A percentile compares a stretch with the other conserved stretches of the same genome.
phyloP scores from a whole-genome alignment of 2,888 invertebrate species.

The Scrobipalpa costella region DNA sequence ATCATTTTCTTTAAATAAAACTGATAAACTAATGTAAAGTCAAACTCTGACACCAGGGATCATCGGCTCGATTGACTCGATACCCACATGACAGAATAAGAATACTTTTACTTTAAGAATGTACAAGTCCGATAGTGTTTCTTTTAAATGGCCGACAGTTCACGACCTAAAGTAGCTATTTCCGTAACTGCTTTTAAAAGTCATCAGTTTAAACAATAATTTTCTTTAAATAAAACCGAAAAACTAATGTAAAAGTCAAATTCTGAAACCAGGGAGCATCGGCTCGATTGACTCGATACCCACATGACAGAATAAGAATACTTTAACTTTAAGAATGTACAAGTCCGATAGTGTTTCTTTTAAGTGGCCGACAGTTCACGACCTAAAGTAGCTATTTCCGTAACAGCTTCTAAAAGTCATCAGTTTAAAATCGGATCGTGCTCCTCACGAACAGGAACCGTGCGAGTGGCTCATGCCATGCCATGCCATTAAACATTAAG shows the following conservation, averaged over 20 bases:
- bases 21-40: too few relatives aligned
- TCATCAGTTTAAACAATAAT: slow-evolving; percentile 78
- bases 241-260: too few relatives aligned
- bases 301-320: too few relatives aligned
- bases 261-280: too few relatives aligned
- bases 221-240: too few relatives aligned
- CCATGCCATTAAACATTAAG: slow-evolving; percentile 12
- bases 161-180: slow-evolving; percentile 75
- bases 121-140: slow-evolving; percentile 43
- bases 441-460: slow-evolving; percentile 55
- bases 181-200: slow-evolving; percentile 66
- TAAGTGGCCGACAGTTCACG: slow-evolving; percentile 60
- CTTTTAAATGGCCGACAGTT: slow-evolving; percentile 60
- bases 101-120: too few relatives aligned
- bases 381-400: slow-evolving; percentile 70
- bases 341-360: slow-evolving; percentile 47
- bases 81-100: too few relatives aligned
- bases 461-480: slow-evolving; percentile 45
- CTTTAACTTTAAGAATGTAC: slow-evolving; percentile 7
- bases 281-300: too few relatives aligned
- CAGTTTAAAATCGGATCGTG: slow-evolving; percentile 73
- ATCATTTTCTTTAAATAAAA: too few relatives aligned
- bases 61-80: too few relatives aligned
- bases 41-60: too few relatives aligned
- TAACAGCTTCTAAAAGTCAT: slow-evolving; percentile 68